Conservation (phyloP, 2,113 vertebrate genomes). For the Tragelaphus imberbis region DNA sequence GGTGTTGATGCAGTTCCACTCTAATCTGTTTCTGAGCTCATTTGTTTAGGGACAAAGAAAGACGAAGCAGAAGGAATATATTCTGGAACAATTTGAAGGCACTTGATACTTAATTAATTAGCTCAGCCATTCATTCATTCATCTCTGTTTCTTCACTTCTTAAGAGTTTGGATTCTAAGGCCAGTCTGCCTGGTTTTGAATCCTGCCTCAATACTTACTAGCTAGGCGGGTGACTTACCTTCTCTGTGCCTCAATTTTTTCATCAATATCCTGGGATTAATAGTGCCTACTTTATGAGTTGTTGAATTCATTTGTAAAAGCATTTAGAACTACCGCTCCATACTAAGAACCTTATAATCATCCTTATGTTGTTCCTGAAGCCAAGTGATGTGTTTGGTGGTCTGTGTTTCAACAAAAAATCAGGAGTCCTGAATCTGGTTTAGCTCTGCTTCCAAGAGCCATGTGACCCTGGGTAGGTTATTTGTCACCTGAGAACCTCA, state of each 20-base stretch:
- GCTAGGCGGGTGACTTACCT: not conserved
- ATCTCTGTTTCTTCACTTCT: not conserved
- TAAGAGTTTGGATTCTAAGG: not conserved
- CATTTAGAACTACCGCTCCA: not conserved
- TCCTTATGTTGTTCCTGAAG: not conserved
- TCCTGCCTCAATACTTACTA: not conserved
- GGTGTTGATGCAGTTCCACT: not conserved
- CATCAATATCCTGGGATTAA: not conserved
- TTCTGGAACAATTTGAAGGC: not conserved
- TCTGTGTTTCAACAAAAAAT: not conserved
- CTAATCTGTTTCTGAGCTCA: not conserved
- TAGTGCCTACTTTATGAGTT: not conserved
- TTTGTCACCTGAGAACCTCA: not conserved
- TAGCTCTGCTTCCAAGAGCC: not conserved
- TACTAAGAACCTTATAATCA: not conserved
- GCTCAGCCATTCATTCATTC: not conserved
- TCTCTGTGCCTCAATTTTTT: not conserved
- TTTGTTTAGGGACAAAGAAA: not conserved
- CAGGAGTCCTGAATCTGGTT: not conserved
- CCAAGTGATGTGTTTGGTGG: not conserved
- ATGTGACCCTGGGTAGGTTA: not conserved
- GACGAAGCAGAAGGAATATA: not conserved
- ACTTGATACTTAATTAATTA: not conserved
- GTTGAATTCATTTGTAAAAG: not conserved
- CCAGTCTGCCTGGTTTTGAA: not conserved